These are phyloP conservation scores for Acrobasis suavella DNA, from an alignment of 2,888 invertebrate species.

Conservation along the genomic window DNA sequence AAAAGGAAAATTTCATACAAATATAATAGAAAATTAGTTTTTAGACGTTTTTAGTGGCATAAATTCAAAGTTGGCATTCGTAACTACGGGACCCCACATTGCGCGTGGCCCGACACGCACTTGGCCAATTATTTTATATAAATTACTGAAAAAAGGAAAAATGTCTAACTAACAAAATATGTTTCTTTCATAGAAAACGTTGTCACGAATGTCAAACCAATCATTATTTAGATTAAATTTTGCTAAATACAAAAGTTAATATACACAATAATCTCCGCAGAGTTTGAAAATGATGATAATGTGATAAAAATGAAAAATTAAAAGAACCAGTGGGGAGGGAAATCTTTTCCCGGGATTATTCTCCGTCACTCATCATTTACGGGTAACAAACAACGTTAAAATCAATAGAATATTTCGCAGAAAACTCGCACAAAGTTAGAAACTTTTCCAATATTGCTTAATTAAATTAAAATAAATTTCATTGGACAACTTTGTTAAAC, in stretches of 20 bases:
- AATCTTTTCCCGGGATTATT: not conserved
- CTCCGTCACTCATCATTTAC: constrained; percentile 8
- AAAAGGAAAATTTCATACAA: too few species aligned
- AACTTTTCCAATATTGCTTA: not conserved
- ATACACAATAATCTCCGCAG: not conserved
- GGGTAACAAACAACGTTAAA: not conserved
- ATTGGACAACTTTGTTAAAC: not conserved
- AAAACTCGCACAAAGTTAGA: not conserved
- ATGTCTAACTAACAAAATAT: too few species aligned
- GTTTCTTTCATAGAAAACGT: too few species aligned
- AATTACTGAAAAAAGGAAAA: too few species aligned
- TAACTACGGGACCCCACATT: too few species aligned
- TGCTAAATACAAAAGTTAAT: not conserved
- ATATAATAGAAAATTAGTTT: too few species aligned
- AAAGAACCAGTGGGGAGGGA: not conserved
- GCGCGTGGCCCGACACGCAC: too few species aligned
- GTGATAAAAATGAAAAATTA: not conserved
- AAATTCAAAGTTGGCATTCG: too few species aligned
- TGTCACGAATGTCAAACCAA: too few species aligned
- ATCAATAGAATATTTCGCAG: not conserved
- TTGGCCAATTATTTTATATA: too few species aligned
- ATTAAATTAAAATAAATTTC: not conserved
- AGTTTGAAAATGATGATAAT: not conserved
- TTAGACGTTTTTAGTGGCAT: too few species aligned
- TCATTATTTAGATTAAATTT: not conserved